phyloP scores from a whole-genome alignment of 2,797 vertebrate genomes.

The Darevskia nairensis region DNA sequence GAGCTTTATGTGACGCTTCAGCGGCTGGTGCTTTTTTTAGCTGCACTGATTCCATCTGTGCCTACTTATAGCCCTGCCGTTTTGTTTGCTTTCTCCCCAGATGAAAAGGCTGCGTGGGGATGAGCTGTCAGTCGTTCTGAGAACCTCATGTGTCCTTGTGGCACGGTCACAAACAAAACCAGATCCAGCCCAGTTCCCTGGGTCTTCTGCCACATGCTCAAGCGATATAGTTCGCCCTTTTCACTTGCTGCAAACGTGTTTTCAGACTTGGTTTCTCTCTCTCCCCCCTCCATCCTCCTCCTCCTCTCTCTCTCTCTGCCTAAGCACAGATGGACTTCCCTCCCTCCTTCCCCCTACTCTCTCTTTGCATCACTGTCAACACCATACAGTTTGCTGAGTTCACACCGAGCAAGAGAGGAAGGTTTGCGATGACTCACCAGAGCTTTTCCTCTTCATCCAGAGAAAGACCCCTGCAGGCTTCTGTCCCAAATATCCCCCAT shows the following conservation, averaged over 20 bases:
- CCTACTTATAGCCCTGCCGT: conserved; percentile 19
- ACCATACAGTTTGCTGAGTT: conserved; percentile 5
- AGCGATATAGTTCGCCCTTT: background rate
- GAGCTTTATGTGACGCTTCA: conserved; percentile 12
- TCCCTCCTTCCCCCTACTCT: background rate
- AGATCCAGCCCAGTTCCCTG: background rate
- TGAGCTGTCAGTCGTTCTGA: background rate
- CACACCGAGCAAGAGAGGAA: background rate
- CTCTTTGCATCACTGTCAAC: conserved; percentile 7
- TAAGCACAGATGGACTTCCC: conserved; percentile 2
- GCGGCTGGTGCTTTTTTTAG: conserved; percentile 37
- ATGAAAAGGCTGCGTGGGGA: conserved; percentile 17
- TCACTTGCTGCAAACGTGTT: background rate
- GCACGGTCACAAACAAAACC: conserved; percentile 9
- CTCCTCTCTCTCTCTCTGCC: background rate
- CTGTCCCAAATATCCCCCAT: conserved; percentile 7
- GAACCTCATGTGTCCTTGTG: background rate
- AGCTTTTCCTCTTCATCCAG: conserved; percentile 7
- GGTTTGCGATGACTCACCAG: conserved; percentile 7
- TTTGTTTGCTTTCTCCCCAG: conserved; percentile 26
- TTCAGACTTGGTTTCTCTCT: background rate
- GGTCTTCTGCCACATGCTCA: background rate
- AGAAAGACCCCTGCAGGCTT: conserved; percentile 8
- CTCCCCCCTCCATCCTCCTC: background rate
- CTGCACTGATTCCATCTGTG: conserved; percentile 35